phyloP scores from a whole-genome alignment of 2,888 invertebrate genomes.

The Orthonychiurus folsomi region DNA sequence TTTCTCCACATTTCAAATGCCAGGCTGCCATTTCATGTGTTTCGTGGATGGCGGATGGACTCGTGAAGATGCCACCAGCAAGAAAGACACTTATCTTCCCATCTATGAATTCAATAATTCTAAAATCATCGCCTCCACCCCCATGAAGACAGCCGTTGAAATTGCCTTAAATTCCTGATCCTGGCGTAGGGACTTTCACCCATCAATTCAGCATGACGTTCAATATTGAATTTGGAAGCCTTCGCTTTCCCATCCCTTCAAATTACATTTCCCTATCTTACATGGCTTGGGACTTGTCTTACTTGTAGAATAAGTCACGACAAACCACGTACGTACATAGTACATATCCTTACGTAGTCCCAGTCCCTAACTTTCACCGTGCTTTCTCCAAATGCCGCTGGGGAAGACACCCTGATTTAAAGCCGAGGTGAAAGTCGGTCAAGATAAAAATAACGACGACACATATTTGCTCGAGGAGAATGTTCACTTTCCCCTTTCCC shows the following conservation, averaged over 20 bases:
- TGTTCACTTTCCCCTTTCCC: no score
- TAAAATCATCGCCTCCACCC: constrained; percentile 29
- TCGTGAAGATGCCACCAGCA: not conserved
- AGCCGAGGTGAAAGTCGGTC: no score
- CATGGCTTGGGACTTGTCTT: no score
- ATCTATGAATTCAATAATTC: constrained; percentile 34
- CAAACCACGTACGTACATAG: not conserved
- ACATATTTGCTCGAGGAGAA: no score
- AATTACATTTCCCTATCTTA: no score
- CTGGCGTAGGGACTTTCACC: constrained; percentile 16
- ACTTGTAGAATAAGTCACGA: no score
- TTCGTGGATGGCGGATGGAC: not conserved
- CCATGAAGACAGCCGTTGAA: constrained; percentile 29
- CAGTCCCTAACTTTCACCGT: no score
- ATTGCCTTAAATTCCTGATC: constrained; percentile 33
- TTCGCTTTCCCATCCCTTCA: not conserved
- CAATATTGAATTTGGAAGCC: constrained; percentile 27
- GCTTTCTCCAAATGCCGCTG: no score
- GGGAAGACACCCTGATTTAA: no score
- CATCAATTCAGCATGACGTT: constrained; percentile 37
- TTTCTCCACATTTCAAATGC: not conserved
- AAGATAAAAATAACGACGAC: no score
- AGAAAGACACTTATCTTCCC: constrained; percentile 11
- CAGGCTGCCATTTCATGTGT: not conserved
- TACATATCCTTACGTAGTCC: not conserved